These are phyloP conservation scores for Nannoperca australis DNA, from an alignment of 2,797 vertebrate species.

Conservation along the genomic window DNA sequence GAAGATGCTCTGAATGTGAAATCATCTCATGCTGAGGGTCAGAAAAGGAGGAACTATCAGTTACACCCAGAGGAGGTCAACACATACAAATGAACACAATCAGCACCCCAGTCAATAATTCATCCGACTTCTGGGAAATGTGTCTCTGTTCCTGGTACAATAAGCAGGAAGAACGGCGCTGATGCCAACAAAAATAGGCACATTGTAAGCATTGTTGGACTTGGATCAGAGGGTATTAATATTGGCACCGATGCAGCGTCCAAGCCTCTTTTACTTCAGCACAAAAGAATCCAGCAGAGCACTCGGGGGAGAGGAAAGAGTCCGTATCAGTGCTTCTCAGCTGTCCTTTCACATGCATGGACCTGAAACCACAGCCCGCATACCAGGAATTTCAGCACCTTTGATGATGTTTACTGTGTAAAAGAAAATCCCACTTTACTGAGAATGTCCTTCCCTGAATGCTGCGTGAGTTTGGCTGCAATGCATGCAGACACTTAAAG, in stretches of 20 bases:
- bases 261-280: constrained; percentile 16
- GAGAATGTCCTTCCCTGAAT: not conserved
- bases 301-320: no score
- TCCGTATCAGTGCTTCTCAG: not conserved
- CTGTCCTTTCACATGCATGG: constrained; percentile 31
- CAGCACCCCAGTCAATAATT: not conserved
- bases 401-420: not conserved
- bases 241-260: not conserved
- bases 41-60: constrained; percentile 49
- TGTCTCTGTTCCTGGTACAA: not conserved
- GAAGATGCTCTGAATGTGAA: not conserved
- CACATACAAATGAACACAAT: not conserved
- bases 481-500: not conserved
- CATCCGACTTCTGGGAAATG: rapidly evolving
- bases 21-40: not conserved
- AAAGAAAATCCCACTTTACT: not conserved
- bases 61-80: constrained; percentile 26
- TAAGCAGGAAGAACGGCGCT: not conserved
- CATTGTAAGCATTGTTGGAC: not conserved
- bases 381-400: constrained; percentile 53
- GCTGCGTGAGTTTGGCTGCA: not conserved
- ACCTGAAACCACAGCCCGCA: constrained; percentile 41
- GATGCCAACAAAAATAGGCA: not conserved
- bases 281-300: constrained; percentile 34
- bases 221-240: not conserved